Base-by-base conservation (phyloP, 2,888 invertebrate genomes). In the Stenoptilia bipunctidactyla region DNA sequence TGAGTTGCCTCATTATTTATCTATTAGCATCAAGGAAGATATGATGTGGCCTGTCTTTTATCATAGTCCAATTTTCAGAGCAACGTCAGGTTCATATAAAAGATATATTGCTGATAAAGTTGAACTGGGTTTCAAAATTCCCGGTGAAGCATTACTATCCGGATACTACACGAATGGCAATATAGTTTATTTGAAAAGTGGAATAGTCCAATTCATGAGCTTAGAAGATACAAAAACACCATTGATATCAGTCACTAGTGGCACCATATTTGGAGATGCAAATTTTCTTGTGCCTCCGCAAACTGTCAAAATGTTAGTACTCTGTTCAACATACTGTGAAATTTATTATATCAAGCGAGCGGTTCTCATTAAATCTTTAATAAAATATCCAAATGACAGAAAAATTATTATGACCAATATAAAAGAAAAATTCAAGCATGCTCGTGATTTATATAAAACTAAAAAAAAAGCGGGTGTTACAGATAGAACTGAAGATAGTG, bases 311-410 rank as follows among this genome's bases (percentile, higher is more conserved):
- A 36, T 40, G 1, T 38, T 38, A 6, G 27, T 38, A 9, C 40
- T 33, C 10, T 43, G 43, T 10, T 25, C 40, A 1, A 40, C 43
- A 15, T 40, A 43, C 15, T 43, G 43, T 14, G 40, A 43, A 43
- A 10, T 43, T 4, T 36, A 33, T 35, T 5, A 9, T 1, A 8
- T 43, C 1, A 12, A 15, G 3, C 38, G 43, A 6, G 14, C 14
- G n/a, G 6, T 30, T 13, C 35, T 43, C 10, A 2, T 43, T 9
- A 13, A 9, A 15, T 35, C 36, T 10, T 25, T 40, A 3, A 30
- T 38, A n/a, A 38, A 15, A 27, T 43, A 40, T 34, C 40, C 43
- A n/a, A 36, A 33, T 12, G 43, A 43, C 13, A 38, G 43, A 15
- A 14, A 13, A 2, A 10, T 8, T 10, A 36, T 40, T 10, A 38